Evolutionary conservation across 1,140 invertebrate genomes (phyloP).

Genomic region (Drosophila malerkotliana): DNA sequence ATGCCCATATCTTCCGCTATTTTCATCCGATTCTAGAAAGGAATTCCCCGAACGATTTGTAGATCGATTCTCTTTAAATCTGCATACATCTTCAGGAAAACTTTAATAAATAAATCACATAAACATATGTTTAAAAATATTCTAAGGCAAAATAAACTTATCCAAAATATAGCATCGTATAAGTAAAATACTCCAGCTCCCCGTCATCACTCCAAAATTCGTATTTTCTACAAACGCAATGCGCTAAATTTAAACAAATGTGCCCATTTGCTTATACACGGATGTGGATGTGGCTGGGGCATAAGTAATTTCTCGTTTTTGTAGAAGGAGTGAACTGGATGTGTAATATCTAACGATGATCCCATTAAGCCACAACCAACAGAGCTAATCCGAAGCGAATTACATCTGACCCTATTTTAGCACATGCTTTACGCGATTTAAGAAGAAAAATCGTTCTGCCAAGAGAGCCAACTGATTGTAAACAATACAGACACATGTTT

Average conservation of each 20-base stretch:
- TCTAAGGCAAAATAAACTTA: not conserved
- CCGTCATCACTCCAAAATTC: conserved; percentile 24
- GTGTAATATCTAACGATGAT: conserved; percentile 9
- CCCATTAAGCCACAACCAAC: not conserved
- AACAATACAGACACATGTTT: conserved; percentile 33
- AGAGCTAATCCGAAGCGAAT: not conserved
- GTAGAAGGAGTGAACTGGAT: conserved; percentile 9
- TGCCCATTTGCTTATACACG: conserved; percentile 48
- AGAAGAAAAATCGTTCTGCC: conserved; percentile 2
- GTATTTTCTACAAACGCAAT: conserved; percentile 71
- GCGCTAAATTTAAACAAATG: conserved; percentile 73
- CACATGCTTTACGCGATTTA: conserved; percentile 20
- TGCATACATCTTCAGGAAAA: too few species aligned
- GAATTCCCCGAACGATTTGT: too few species aligned
- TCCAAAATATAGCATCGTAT: not conserved
- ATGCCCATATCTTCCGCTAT: too few species aligned
- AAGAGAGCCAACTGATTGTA: conserved; percentile 23
- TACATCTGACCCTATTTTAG: conserved; percentile 34
- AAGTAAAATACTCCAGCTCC: conserved; percentile 12
- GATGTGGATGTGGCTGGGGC: conserved; percentile 7
- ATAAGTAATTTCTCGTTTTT: conserved; percentile 13
- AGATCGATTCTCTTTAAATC: too few species aligned
- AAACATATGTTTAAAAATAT: not conserved
- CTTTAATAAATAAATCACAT: too few species aligned
- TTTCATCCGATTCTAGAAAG: too few species aligned